Percentiles rank a stretch among this genome's conserved stretches.
phyloP scores from a whole-genome alignment of 2,113 vertebrate species.

The Eclectus roratus region DNA sequence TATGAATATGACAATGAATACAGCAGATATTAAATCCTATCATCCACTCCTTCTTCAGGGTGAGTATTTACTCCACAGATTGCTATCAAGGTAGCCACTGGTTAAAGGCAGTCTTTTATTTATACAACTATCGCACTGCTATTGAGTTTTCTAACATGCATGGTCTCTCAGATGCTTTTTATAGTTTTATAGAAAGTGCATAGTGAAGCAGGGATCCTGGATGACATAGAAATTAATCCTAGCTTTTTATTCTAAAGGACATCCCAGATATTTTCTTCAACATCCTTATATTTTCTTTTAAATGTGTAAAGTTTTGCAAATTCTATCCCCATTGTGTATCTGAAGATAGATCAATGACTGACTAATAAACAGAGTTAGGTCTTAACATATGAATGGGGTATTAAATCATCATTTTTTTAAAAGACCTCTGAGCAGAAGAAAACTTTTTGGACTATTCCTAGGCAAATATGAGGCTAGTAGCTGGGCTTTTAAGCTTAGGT shows the following conservation, averaged over 20 bases:
- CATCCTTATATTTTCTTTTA: neutral
- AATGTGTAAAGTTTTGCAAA: neutral
- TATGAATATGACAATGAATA: neutral
- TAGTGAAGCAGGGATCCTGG: neutral
- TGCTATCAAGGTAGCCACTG: neutral
- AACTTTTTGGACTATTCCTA: neutral
- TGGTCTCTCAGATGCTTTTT: neutral
- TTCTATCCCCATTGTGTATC: neutral
- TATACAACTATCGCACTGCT: neutral
- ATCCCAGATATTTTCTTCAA: neutral
- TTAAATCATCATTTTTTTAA: neutral
- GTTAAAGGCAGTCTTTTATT: neutral
- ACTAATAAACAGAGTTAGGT: neutral
- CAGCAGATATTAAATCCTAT: neutral
- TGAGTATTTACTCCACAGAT: neutral
- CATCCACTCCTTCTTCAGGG: neutral
- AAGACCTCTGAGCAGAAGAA: neutral
- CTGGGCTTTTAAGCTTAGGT: neutral
- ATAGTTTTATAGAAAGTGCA: neutral
- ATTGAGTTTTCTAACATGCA: neutral
- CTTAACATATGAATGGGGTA: neutral
- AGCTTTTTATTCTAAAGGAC: neutral
- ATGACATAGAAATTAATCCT: neutral
- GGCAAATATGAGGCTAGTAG: neutral
- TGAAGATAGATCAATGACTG: neutral